phyloP scores from a whole-genome alignment of 2,888 invertebrate genomes.

The Venustoraphidia nigricollis region DNA sequence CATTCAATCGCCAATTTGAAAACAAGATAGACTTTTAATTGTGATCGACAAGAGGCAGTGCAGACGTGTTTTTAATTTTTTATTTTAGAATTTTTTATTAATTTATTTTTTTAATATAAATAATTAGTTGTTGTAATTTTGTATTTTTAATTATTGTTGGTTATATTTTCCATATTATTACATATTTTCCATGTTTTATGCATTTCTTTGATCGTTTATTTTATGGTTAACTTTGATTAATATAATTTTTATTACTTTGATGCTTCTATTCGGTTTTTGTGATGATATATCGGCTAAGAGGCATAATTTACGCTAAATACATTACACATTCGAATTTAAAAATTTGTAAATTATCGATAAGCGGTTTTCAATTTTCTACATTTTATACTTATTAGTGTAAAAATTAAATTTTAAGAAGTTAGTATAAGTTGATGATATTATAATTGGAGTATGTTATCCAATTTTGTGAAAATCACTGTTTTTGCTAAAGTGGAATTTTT shows the following conservation, averaged over 20 bases:
- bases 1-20: slow-evolving; percentile 8
- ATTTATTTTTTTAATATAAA: neutral
- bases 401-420: too few species aligned
- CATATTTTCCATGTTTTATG: too few species aligned
- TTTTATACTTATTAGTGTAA: too few species aligned
- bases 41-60: neutral
- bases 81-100: neutral
- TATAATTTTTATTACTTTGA: neutral
- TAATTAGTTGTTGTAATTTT: slow-evolving; percentile 5
- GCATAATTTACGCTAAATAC: too few species aligned
- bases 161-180: slow-evolving; percentile 4
- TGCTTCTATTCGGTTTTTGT: neutral
- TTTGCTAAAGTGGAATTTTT: neutral
- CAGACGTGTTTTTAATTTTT: neutral
- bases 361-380: too few species aligned
- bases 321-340: too few species aligned
- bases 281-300: too few species aligned
- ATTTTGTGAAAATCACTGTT: neutral
- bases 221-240: neutral
- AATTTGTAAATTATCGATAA: too few species aligned
- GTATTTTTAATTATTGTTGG: slow-evolving; percentile 6
- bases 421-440: too few species aligned
- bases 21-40: slow-evolving; percentile 7
- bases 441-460: too few species aligned
- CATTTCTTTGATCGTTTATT: too few species aligned